A percentile compares a stretch with the other conserved stretches of the same genome.
These are phyloP conservation scores for Scaptomyza pallida DNA, from an alignment of 1,140 invertebrate genomes.

Conservation along the genomic window DNA sequence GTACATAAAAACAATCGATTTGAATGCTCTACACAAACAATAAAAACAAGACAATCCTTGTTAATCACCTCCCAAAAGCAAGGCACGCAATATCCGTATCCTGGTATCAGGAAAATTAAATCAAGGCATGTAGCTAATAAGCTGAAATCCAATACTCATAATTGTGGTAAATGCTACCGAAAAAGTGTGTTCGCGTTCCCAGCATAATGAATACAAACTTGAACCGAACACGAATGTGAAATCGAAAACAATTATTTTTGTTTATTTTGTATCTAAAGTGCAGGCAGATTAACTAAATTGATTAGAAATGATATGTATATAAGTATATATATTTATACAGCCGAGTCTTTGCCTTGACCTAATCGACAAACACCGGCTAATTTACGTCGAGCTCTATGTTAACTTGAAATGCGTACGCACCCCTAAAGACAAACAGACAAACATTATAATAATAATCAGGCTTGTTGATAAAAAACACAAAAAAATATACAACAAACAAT, in stretches of 20 bases:
- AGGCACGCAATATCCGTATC: constrained; percentile 5
- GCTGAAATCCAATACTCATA: constrained; percentile 18
- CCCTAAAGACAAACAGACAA: constrained; percentile 43
- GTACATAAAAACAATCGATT: not conserved
- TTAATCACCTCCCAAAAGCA: not conserved
- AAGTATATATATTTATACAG: not conserved
- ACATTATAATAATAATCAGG: constrained; percentile 53
- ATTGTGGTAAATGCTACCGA: constrained; percentile 1
- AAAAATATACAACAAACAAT: constrained; percentile 36
- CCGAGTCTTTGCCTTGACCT: constrained; percentile 32
- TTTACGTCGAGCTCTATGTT: constrained; percentile 33
- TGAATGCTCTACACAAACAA: not conserved
- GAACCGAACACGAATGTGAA: constrained; percentile 67
- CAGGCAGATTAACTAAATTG: constrained; percentile 44
- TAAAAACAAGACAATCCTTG: not conserved
- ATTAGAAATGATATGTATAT: constrained; percentile 35
- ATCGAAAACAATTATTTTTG: constrained; percentile 61
- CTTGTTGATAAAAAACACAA: constrained; percentile 44
- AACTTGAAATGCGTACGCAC: constrained; percentile 39
- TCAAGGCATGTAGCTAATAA: not conserved
- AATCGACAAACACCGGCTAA: constrained; percentile 48
- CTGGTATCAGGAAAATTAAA: not conserved
- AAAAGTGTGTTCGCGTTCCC: constrained; percentile 65
- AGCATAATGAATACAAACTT: constrained; percentile 37
- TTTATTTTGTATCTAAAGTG: constrained; percentile 49